Percentiles rank a stretch among this genome's conserved stretches.
Evolutionary conservation across 2,113 vertebrate species (phyloP).

Genomic region (Ailurus styani): DNA sequence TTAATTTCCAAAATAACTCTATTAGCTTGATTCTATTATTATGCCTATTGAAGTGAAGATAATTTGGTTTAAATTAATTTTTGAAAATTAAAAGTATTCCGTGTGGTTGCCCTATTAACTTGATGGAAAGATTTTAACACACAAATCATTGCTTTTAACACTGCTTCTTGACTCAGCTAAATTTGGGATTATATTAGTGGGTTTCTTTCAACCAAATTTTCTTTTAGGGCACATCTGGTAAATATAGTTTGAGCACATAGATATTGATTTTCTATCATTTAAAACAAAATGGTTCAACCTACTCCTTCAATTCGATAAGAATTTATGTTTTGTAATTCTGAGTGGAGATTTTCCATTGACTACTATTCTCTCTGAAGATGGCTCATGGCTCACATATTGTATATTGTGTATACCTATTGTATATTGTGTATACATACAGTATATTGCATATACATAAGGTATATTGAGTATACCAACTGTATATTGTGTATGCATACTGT

Average conservation of each 20-base stretch:
- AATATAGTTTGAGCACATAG: not conserved
- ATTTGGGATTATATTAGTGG: not conserved
- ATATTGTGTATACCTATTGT: not conserved
- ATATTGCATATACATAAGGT: no score
- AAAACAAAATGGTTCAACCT: not conserved
- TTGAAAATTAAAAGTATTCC: slow-evolving; percentile 41
- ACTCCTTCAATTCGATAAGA: not conserved
- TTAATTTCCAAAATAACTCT: not conserved
- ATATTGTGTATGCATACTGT: not conserved
- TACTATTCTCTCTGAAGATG: no score
- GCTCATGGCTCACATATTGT: rapidly evolving
- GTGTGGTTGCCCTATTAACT: slow-evolving; percentile 16
- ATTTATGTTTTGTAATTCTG: not conserved
- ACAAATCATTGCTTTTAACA: not conserved
- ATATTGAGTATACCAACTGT: not conserved
- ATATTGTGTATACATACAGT: not conserved
- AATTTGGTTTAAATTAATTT: slow-evolving; percentile 46
- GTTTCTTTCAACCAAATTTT: not conserved
- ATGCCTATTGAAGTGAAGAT: slow-evolving; percentile 37
- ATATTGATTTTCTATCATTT: not conserved
- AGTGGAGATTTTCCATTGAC: not conserved
- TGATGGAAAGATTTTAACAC: slow-evolving; percentile 16
- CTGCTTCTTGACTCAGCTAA: not conserved
- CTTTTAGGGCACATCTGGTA: not conserved
- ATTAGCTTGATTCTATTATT: not conserved